These are phyloP conservation scores for Coleophora deauratella DNA, from an alignment of 2,888 invertebrate genomes.

Conservation along the genomic window DNA sequence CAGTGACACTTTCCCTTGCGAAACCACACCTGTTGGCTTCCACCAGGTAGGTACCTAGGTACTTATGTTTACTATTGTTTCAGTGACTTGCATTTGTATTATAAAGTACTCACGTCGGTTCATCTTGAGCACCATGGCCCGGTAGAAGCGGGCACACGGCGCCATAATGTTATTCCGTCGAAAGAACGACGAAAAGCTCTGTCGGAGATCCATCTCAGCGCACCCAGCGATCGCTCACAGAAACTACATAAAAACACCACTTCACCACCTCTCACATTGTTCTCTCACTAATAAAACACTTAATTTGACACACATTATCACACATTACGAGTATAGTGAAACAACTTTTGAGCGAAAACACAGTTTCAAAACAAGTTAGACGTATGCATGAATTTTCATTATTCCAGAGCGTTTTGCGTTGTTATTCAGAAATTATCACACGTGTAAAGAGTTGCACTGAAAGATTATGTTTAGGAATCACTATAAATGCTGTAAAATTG, in stretches of 20 bases:
- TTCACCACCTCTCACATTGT: slow-evolving; percentile 29
- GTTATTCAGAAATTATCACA: too few species aligned
- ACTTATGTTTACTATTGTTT: too few species aligned
- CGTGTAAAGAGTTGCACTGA: too few species aligned
- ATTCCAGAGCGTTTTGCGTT: slow-evolving; percentile 12
- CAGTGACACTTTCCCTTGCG: too few species aligned
- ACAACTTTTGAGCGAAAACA: background rate
- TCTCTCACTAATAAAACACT: slow-evolving; percentile 46
- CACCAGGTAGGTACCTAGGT: too few species aligned
- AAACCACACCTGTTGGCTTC: too few species aligned
- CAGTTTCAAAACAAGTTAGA: slow-evolving; percentile 7
- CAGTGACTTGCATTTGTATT: background rate
- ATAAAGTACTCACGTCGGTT: slow-evolving; percentile 55
- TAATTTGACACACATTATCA: slow-evolving; percentile 72
- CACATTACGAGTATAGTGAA: slow-evolving; percentile 18
- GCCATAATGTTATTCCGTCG: slow-evolving; percentile 51
- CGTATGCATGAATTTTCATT: slow-evolving; percentile 4
- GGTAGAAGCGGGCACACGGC: slow-evolving; percentile 58
- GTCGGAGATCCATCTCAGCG: slow-evolving; percentile 37
- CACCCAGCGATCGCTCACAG: slow-evolving; percentile 12
- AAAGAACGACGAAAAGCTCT: slow-evolving; percentile 37
- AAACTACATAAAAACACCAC: slow-evolving; percentile 21
- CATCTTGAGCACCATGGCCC: slow-evolving; percentile 67
- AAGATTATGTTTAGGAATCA: too few species aligned
- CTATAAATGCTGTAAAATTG: too few species aligned